phyloP scores from a whole-genome alignment of 2,113 vertebrate species.

The Cyanoderma ruficeps region DNA sequence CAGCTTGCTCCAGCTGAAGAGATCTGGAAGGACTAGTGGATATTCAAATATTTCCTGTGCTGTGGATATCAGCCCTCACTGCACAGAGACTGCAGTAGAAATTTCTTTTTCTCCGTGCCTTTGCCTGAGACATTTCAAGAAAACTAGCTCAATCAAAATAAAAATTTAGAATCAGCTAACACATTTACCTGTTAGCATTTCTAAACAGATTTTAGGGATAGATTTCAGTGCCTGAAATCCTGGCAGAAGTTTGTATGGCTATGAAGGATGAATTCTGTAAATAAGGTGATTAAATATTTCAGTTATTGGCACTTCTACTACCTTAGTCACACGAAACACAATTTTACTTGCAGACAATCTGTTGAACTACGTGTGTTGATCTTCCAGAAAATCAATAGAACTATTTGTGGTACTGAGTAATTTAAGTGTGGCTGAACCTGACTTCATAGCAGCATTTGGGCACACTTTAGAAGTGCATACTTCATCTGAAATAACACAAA shows the following conservation, averaged over 20 bases:
- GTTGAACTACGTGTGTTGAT: slow-evolving; percentile 34
- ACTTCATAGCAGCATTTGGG: slow-evolving; percentile 21
- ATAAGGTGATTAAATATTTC: slow-evolving; percentile 36
- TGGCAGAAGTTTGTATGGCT: not conserved
- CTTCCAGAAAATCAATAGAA: slow-evolving; percentile 47
- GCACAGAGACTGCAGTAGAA: not conserved
- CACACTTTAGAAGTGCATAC: not conserved
- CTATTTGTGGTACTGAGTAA: slow-evolving; percentile 31
- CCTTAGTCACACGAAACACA: slow-evolving; percentile 11
- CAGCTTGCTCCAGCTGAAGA: not conserved
- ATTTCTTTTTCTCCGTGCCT: not conserved
- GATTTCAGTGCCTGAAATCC: not conserved
- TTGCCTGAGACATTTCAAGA: not conserved
- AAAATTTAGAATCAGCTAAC: not conserved
- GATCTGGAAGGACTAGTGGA: not conserved
- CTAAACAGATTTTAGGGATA: not conserved
- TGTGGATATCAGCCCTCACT: not conserved
- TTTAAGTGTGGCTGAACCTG: slow-evolving; percentile 45
- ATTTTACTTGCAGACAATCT: slow-evolving; percentile 52
- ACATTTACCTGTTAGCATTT: not conserved
- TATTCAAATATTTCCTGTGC: not conserved
- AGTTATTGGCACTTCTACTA: slow-evolving; percentile 15
- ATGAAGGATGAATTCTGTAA: not conserved
- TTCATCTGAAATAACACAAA: slow-evolving; percentile 14
- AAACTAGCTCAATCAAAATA: not conserved